Evolutionary conservation across 2,113 vertebrate species (phyloP), one percentile per base, ranked within the genome.

Genomic region (Gallinago undulata): DNA sequence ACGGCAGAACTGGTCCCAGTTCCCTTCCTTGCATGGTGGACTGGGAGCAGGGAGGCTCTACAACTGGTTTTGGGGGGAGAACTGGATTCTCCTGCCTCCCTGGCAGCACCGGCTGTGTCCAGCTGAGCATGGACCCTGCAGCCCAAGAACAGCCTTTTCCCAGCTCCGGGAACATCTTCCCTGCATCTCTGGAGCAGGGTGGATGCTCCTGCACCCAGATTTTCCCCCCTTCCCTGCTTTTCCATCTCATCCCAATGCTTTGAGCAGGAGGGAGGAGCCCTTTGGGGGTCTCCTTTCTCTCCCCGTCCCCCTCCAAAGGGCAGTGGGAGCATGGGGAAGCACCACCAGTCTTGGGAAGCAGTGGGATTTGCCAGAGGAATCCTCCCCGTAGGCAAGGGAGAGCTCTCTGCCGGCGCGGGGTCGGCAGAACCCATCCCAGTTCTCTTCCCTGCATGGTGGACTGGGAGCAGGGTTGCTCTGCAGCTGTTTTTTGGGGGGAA

Each of bases 71-170:
- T 47, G 17, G 43, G 43, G 45, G 45, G 17, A 45, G 45, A 45
- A 45, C 18, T 45, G 43, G 41, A 14, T 43, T 43, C 14, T 43
- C 14, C 41, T 43, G 41, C 41, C 41, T 43, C 41, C 41, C 41
- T 43, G 41, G 13, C 41, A 39, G 10, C 37, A 39, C 37, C 37
- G 9, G 10, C 9, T 39, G 37, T 99, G 81, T 99, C 97, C 99
- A 99, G 21, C 98, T 99, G 82, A 99, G 99, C 96, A 99, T 99
- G 97, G 37, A 39, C 37, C 37, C 37, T 2, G 24, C 53, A 67
- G 51, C 39, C 86, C 13, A 28, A 72, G 75, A 31, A 2, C 56
- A 22, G 47, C 87, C 57, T 45, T 51, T 27, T 51, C 50, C 50
- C 50, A 51, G 13, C 50, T 51, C 50, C 13, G 4, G 50, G 50